A percentile compares a stretch with the other conserved stretches of the same genome.
Evolutionary conservation across 2,888 invertebrate species (phyloP).

Genomic region (Heteromurus nitidus): DNA sequence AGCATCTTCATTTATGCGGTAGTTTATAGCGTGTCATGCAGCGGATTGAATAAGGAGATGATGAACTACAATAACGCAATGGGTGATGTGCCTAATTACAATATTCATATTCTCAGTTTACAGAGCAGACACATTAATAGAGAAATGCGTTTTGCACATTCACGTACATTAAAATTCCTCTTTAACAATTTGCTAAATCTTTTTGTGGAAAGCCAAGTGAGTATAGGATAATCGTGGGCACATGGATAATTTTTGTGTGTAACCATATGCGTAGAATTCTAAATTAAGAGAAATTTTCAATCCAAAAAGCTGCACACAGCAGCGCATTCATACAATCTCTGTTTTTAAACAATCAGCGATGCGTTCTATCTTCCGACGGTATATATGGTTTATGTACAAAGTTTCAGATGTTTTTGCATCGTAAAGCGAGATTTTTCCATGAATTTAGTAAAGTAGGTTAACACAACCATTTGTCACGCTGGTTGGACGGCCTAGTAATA

Average conservation of each 20-base stretch:
- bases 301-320: constrained; percentile 22
- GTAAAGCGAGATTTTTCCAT: constrained; percentile 57
- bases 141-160: no score
- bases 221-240: constrained; percentile 27
- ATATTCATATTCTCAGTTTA: no score
- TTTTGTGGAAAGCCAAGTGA: background rate
- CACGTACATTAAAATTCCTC: background rate
- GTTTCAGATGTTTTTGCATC: constrained; percentile 23
- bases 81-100: no score
- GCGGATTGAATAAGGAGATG: no score
- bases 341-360: constrained; percentile 37
- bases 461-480: constrained; percentile 62
- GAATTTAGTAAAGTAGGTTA: constrained; percentile 63
- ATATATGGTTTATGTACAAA: background rate
- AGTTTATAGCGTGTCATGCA: constrained; percentile 4
- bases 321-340: constrained; percentile 6
- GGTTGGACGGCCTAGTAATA: constrained; percentile 53
- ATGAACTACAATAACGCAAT: no score
- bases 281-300: constrained; percentile 45
- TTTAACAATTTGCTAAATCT: background rate
- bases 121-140: no score
- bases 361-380: constrained; percentile 25
- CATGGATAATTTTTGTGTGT: constrained; percentile 44
- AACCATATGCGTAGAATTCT: constrained; percentile 34
- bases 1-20: no score